These are phyloP conservation scores for Hydra vulgaris DNA, from an alignment of 30 jellyfish, hydroid and myxozoan species.

Conservation along the genomic window DNA sequence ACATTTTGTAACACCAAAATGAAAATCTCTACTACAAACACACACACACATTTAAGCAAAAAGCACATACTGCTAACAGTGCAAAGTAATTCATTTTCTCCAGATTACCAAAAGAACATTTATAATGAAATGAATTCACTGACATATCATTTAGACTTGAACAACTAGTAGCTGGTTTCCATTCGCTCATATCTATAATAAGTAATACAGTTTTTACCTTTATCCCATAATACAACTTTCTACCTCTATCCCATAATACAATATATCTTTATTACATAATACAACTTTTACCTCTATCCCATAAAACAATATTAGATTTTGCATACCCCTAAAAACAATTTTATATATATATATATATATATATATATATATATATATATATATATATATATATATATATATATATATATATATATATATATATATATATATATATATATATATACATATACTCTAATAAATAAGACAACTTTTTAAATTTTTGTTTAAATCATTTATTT, in stretches of 20 bases:
- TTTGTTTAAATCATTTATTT: no score
- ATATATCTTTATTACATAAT: background rate
- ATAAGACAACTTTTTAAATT: no score
- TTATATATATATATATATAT: background rate
- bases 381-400: no score
- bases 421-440: no score
- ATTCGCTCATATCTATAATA: background rate
- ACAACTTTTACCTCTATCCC: background rate
- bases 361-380: no score
- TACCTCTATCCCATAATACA: no score
- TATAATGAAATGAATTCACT: background rate
- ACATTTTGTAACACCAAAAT: no score
- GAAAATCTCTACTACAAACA: no score
- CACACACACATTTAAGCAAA: no score
- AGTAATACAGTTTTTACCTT: background rate
- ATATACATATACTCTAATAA: no score
- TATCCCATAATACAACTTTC: slow-evolving; percentile 12
- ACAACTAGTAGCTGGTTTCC: background rate
- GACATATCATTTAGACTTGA: background rate
- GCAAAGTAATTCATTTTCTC: slow-evolving; percentile 6
- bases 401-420: no score
- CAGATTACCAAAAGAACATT: background rate
- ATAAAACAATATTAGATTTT: slow-evolving; percentile 5
- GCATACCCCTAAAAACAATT: background rate
- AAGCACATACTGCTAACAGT: slow-evolving; percentile 4